Conservation (phyloP, 2,113 vertebrate genomes). For the Amphiprion percula region DNA sequence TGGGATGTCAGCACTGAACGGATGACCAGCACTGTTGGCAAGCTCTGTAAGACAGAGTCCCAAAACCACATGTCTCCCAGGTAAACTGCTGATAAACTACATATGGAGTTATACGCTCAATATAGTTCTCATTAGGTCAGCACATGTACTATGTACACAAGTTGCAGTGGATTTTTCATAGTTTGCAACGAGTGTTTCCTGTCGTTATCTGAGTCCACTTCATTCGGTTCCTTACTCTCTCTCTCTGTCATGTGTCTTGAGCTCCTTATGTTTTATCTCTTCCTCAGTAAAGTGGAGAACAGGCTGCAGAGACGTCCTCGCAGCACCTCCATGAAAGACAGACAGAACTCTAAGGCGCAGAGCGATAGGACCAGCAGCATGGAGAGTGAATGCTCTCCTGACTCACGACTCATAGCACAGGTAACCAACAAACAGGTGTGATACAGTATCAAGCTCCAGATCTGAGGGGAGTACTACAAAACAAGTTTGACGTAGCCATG, state of each 20-base stretch:
- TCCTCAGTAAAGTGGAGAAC: constrained; percentile 81
- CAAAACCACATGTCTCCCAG: constrained; percentile 86
- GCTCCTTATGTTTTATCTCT: neutral
- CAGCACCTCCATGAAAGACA: constrained; percentile 87
- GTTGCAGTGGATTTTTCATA: neutral
- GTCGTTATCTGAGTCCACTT: neutral
- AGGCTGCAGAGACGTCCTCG: constrained; percentile 78
- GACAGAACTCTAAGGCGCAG: constrained; percentile 84
- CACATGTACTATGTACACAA: neutral
- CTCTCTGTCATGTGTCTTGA: constrained; percentile 8
- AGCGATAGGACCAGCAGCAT: constrained; percentile 84
- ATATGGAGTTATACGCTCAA: constrained; percentile 23
- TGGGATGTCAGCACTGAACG: constrained; percentile 81
- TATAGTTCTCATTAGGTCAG: neutral
- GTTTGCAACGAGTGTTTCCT: neutral
- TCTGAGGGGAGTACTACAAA: neutral
- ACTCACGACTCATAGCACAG: constrained; percentile 80
- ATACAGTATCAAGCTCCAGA: neutral
- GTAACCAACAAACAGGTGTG: constrained; percentile 42
- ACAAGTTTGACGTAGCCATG: neutral
- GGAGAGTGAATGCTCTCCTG: constrained; percentile 83
- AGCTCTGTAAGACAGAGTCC: constrained; percentile 84
- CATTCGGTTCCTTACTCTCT: neutral
- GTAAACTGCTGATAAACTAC: constrained; percentile 54
- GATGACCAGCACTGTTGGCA: constrained; percentile 76